Evolutionary conservation across 2,113 vertebrate species (phyloP).

Genomic region (Brienomyrus longianalis): DNA sequence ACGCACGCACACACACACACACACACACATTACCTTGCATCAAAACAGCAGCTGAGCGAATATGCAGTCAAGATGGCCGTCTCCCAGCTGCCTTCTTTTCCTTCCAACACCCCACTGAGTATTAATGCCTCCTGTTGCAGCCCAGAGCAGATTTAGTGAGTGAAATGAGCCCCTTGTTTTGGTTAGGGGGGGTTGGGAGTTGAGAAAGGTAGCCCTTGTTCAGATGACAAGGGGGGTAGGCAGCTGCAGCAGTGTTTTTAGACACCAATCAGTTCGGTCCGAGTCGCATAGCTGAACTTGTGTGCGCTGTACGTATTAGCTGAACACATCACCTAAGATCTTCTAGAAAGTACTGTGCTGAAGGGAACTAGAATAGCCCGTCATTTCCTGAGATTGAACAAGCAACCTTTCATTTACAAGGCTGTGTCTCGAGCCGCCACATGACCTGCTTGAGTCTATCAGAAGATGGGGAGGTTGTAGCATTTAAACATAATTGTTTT

Average conservation of each 20-base stretch:
- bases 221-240: neutral
- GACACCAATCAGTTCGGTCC: neutral
- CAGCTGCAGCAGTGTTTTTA: neutral
- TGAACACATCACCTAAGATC: neutral
- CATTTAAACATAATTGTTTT: neutral
- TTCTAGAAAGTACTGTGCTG: neutral
- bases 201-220: neutral
- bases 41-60: conserved; percentile 9
- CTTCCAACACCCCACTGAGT: neutral
- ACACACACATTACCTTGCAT: neutral
- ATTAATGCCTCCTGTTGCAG: neutral
- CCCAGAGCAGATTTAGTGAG: conserved; percentile 5
- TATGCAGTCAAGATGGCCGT: neutral
- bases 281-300: neutral
- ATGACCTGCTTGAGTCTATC: neutral
- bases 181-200: neutral
- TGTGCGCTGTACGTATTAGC: neutral
- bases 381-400: neutral
- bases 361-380: neutral
- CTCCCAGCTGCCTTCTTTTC: neutral
- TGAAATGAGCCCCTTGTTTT: neutral
- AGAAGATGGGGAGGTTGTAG: neutral
- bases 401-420: neutral
- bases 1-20: too few species aligned
- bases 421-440: neutral